Evolutionary conservation across 2,888 invertebrate genomes (phyloP).

Genomic region (Megaustenia siamemsis): DNA sequence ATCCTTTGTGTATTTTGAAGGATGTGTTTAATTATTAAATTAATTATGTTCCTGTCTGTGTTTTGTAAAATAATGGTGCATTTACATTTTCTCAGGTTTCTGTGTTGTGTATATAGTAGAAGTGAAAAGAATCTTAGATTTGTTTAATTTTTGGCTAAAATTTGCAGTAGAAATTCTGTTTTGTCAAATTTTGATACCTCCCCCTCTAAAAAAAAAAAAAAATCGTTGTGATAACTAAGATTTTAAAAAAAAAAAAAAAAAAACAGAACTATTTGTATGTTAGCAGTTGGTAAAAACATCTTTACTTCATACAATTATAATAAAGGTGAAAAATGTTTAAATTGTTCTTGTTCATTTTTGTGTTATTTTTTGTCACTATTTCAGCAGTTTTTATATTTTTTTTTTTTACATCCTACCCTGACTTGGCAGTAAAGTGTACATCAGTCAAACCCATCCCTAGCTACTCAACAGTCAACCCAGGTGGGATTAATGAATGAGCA

Average conservation of each 20-base stretch:
- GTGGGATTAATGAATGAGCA: no score
- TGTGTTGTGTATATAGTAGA: background rate
- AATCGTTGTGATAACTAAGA: background rate
- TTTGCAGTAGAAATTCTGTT: background rate
- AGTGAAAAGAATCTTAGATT: background rate
- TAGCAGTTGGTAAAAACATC: background rate
- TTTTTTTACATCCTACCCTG: no score
- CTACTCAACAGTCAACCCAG: no score
- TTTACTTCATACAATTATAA: background rate
- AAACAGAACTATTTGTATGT: conserved; percentile 5
- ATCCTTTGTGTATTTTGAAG: no score
- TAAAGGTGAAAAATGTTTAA: background rate
- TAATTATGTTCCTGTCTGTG: background rate
- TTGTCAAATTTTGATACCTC: background rate
- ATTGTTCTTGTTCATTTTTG: no score
- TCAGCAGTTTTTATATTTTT: no score
- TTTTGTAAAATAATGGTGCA: background rate
- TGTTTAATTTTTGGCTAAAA: background rate
- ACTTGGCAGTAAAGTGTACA: no score
- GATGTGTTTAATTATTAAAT: no score
- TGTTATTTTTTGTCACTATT: no score
- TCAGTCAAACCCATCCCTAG: no score
- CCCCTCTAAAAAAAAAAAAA: background rate
- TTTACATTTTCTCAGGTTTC: background rate
- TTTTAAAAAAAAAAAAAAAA: background rate